Evolutionary conservation across 2,797 vertebrate genomes (phyloP), one percentile per base, ranked within the genome.

Genomic region (Antrozous pallidus): DNA sequence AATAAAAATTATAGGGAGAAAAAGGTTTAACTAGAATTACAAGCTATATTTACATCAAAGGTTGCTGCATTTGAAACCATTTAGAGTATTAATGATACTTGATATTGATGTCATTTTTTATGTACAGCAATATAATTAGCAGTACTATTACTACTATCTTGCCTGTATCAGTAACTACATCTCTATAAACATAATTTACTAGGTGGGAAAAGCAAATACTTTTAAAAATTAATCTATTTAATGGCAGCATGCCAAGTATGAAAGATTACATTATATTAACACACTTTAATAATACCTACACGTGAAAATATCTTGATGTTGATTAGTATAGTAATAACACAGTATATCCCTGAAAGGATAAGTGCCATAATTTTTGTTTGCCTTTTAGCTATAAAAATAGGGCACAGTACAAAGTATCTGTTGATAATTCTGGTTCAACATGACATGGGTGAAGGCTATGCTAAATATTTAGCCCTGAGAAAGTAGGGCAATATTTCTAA

Each of bases 111-210:
- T 67, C 93, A 97, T 87, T 93, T 96, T 93, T 97, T 97, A 94
- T 96, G 90, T 92, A 97, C 92, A 97, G 87, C 90, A 97, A 96
- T 97, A 96, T 97, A 97, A 97, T 96, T 96, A 96, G 90, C 26
- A 94, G 90, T 89, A 92, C 54, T 95, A 96, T 97, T 96, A 82
- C 96, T 95, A 49, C 94, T 95, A 89, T 93, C 96, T 96, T 69
- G 94, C 65, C 51, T 95, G 92, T 97, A 93, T 96, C 97, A 97
- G 95, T 96, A 94, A 97, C 96, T 74, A 94, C 93, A 93, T 97
- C 92, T 97, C 95, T 96, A 95, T 91, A 97, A 98, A 97, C 67
- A 94, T 94, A 97, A 98, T 97, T 97, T 97, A 97, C 96, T 97
- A 87, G 38, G 42, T 77, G 91, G 90, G 86, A 96, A 97, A 96